phyloP scores from a whole-genome alignment of 2,797 vertebrate genomes.

The Thaleichthys pacificus region DNA sequence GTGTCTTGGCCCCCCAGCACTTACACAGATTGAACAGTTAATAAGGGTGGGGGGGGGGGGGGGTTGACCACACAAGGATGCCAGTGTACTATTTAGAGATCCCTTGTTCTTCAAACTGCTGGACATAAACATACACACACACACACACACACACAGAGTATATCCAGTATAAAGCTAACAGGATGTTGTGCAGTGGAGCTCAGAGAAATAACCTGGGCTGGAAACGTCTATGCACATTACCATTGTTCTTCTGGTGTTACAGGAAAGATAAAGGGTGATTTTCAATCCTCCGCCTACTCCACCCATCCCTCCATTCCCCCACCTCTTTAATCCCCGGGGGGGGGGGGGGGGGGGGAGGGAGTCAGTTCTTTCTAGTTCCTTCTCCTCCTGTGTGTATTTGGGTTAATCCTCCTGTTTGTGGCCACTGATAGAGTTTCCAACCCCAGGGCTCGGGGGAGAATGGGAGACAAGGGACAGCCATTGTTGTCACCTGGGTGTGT shows the following conservation, averaged over 20 bases:
- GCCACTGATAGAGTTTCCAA: slow-evolving; percentile 78
- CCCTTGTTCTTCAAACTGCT: slow-evolving; percentile 54
- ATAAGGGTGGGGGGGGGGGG: slow-evolving; percentile 30
- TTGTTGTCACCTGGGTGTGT: slow-evolving; percentile 71
- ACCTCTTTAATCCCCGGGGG: slow-evolving; percentile 53
- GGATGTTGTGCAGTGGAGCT: too few species aligned
- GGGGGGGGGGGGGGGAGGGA: too few species aligned
- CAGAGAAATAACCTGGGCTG: too few species aligned
- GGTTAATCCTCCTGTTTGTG: slow-evolving; percentile 73
- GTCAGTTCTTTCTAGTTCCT: slow-evolving; percentile 63
- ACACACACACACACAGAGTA: slow-evolving; percentile 15
- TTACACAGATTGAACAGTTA: slow-evolving; percentile 65
- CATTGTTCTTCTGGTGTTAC: too few species aligned
- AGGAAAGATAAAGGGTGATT: slow-evolving; percentile 22
- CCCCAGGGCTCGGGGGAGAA: slow-evolving; percentile 68
- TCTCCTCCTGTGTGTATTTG: slow-evolving; percentile 60
- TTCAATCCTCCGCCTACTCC: background rate
- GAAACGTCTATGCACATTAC: too few species aligned
- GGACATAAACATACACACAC: slow-evolving; percentile 64
- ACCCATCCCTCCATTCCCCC: slow-evolving; percentile 9
- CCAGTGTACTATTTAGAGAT: slow-evolving; percentile 53
- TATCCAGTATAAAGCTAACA: too few species aligned
- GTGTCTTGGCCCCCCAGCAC: slow-evolving; percentile 47
- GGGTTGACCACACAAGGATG: slow-evolving; percentile 33
- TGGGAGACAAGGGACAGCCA: slow-evolving; percentile 30